Evolutionary conservation across 2,797 vertebrate species (phyloP).

Genomic region (Babyrousa celebensis): DNA sequence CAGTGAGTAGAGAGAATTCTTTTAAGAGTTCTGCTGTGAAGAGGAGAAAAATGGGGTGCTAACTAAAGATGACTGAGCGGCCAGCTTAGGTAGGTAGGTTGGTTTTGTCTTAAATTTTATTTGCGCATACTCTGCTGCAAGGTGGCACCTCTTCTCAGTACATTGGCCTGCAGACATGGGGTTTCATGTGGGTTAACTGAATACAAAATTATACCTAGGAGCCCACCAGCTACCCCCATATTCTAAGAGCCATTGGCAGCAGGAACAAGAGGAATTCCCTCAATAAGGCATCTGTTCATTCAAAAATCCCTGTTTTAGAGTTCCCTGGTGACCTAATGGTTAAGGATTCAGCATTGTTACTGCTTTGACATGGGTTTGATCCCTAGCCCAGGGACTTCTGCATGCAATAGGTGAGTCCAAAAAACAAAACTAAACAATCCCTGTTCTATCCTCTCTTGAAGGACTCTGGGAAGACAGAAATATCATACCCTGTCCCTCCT

Average conservation of each 20-base stretch:
- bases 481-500: not conserved
- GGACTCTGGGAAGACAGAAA: not conserved
- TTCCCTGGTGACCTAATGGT: no score
- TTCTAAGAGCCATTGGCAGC: not conserved
- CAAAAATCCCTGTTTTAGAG: no score
- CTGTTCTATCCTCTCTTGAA: not conserved
- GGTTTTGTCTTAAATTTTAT: conserved; percentile 46
- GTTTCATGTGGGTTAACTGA: not conserved
- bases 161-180: not conserved
- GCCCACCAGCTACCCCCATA: not conserved
- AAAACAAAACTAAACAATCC: no score
- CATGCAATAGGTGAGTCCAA: no score
- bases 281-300: not conserved
- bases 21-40: not conserved
- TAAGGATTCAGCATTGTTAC: no score
- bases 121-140: not conserved
- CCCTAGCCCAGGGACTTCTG: no score
- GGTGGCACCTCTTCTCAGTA: not conserved
- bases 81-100: not conserved
- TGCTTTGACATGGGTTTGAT: no score
- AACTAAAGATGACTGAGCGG: not conserved
- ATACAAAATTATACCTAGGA: not conserved
- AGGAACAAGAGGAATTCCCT: not conserved
- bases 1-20: not conserved
- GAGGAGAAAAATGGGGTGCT: not conserved